These are phyloP conservation scores for Panulirus ornatus DNA, from an alignment of 1,140 invertebrate species.

Conservation along the genomic window DNA sequence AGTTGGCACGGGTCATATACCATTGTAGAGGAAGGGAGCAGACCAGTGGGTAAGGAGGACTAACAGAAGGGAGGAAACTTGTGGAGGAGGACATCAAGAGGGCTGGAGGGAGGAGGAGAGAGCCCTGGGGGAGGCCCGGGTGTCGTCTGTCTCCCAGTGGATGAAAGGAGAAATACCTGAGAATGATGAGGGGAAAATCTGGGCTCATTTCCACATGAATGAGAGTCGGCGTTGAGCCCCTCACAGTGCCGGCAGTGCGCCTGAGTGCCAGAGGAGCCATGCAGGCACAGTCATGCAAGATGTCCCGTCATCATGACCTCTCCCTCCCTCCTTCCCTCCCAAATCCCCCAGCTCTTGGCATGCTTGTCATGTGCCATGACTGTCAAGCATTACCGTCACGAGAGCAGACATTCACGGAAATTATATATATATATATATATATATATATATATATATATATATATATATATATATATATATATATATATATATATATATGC, in stretches of 20 bases:
- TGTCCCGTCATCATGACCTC: background rate
- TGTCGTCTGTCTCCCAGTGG: background rate
- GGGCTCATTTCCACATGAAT: conserved; percentile 26
- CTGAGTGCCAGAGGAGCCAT: too few species aligned
- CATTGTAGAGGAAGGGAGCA: too few species aligned
- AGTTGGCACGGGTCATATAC: too few species aligned
- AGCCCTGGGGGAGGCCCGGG: background rate
- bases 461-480: background rate
- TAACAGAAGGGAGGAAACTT: background rate
- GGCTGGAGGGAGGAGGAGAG: background rate
- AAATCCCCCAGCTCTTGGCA: background rate
- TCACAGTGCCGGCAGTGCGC: background rate
- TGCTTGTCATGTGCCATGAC: too few species aligned
- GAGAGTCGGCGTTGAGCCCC: background rate
- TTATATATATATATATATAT: conserved; percentile 7
- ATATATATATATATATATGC: conserved; percentile 5
- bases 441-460: background rate
- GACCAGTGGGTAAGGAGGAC: too few species aligned
- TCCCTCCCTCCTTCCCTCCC: background rate
- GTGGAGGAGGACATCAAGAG: background rate
- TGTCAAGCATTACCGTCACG: too few species aligned
- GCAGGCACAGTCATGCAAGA: too few species aligned
- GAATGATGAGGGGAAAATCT: conserved; percentile 11
- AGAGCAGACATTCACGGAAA: too few species aligned
- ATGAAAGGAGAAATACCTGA: conserved; percentile 10